phyloP scores from a whole-genome alignment of 2,797 vertebrate genomes.

The Centroberyx gerrardi region DNA sequence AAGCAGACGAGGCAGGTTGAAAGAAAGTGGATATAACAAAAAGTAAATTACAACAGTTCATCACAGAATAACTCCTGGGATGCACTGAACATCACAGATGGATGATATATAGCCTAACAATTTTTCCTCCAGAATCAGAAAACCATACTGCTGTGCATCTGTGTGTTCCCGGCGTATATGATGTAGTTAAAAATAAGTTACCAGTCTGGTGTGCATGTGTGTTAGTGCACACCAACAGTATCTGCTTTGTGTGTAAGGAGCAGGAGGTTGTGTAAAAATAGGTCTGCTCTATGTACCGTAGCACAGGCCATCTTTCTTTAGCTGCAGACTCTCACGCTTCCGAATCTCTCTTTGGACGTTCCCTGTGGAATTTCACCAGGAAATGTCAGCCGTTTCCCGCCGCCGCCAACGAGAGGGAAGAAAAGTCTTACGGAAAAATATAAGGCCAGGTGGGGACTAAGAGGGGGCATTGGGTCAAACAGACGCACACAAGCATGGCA shows the following conservation, averaged over 20 bases:
- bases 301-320: conserved; percentile 22
- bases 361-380: conserved; percentile 31
- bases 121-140: too few species aligned
- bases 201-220: not conserved
- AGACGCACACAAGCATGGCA: not conserved
- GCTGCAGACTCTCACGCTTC: not conserved
- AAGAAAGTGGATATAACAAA: not conserved
- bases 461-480: conserved; percentile 7
- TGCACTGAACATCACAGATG: not conserved
- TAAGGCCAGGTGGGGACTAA: conserved; percentile 2
- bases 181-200: conserved; percentile 8
- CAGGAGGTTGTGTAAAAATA: conserved; percentile 31
- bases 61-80: not conserved
- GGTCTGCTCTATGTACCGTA: not conserved
- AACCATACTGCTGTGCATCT: too few species aligned
- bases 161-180: not conserved
- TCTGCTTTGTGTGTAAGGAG: conserved; percentile 3
- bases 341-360: conserved; percentile 2
- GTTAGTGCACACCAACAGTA: not conserved
- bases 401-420: not conserved
- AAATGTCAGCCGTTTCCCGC: conserved; percentile 27
- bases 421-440: conserved; percentile 11
- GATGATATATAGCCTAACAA: not conserved
- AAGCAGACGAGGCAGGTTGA: not conserved
- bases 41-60: not conserved